Conservation (phyloP, 2,113 vertebrate genomes). For the Leptocoma aspasia region DNA sequence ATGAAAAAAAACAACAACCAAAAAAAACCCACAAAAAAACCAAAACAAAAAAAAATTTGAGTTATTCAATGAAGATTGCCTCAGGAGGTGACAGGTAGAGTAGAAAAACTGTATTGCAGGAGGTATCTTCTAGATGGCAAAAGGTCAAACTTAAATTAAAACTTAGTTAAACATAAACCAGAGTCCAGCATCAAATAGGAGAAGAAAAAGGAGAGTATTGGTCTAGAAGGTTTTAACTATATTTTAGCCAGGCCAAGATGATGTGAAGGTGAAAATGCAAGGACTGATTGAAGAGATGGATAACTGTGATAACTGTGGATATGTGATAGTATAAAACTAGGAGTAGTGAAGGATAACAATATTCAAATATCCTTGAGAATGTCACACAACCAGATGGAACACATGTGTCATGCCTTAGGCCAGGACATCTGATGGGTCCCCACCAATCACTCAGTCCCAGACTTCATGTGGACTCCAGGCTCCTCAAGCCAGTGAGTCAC, state of each 20-base stretch:
- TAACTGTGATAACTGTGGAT: not conserved
- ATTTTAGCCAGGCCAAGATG: not conserved
- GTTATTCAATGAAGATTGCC: not conserved
- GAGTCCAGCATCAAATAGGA: not conserved
- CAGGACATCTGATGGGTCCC: not conserved
- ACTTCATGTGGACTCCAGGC: rapidly evolving
- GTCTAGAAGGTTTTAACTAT: not conserved
- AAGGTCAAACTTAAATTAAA: not conserved
- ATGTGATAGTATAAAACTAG: not conserved
- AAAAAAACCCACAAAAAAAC: too few relatives aligned
- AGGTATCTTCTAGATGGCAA: not conserved
- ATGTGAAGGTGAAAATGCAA: not conserved
- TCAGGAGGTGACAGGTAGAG: constrained; percentile 1
- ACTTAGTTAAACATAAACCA: not conserved
- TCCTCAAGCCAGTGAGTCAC: not conserved
- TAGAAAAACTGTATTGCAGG: constrained; percentile 1
- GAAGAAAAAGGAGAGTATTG: not conserved
- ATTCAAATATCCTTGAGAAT: not conserved
- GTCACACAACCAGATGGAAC: not conserved
- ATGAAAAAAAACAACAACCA: not conserved
- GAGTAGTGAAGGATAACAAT: not conserved
- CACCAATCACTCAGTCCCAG: not conserved
- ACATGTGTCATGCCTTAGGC: not conserved
- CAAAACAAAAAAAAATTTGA: not conserved
- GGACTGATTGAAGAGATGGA: not conserved